Evolutionary conservation across 30 jellyfish, hydroid and myxozoan species (phyloP).

Genomic region (Hydractinia symbiolongicarpus): DNA sequence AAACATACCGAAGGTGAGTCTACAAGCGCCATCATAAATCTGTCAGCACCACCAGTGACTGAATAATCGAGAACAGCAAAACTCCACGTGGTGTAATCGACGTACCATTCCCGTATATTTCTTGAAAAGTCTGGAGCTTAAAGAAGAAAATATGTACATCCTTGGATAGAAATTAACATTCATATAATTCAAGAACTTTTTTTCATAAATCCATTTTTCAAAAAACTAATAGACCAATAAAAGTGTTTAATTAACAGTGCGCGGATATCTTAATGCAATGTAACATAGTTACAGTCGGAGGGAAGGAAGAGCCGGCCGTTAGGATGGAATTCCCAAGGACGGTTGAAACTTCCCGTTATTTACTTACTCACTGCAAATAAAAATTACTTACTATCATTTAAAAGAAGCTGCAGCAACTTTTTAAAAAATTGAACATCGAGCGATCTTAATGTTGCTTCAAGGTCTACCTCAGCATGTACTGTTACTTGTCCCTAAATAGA

Average conservation of each 20-base stretch:
- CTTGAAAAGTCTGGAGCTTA: slow-evolving; percentile 37
- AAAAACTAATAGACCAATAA: no score
- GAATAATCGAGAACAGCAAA: slow-evolving; percentile 56
- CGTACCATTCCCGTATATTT: slow-evolving; percentile 31
- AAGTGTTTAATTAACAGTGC: no score
- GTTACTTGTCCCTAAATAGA: slow-evolving; percentile 36
- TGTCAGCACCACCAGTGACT: slow-evolving; percentile 71
- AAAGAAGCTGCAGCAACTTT: slow-evolving; percentile 31
- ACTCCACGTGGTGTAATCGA: slow-evolving; percentile 29
- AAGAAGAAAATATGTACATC: background rate
- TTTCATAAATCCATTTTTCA: no score
- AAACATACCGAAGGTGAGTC: slow-evolving; percentile 39
- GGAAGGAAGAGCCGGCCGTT: no score
- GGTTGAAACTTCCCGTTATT: no score
- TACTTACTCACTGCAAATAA: no score
- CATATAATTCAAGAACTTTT: no score
- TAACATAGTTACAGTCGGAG: no score
- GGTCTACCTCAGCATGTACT: slow-evolving; percentile 46
- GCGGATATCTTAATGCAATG: no score
- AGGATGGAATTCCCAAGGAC: no score
- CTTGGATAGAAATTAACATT: no score
- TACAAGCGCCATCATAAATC: slow-evolving; percentile 29
- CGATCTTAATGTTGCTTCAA: slow-evolving; percentile 42
- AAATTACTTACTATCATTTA: slow-evolving; percentile 34
- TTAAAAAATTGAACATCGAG: slow-evolving; percentile 38